Evolutionary conservation across 1,140 invertebrate species (phyloP).

Genomic region (Calliopsis andreniformis): DNA sequence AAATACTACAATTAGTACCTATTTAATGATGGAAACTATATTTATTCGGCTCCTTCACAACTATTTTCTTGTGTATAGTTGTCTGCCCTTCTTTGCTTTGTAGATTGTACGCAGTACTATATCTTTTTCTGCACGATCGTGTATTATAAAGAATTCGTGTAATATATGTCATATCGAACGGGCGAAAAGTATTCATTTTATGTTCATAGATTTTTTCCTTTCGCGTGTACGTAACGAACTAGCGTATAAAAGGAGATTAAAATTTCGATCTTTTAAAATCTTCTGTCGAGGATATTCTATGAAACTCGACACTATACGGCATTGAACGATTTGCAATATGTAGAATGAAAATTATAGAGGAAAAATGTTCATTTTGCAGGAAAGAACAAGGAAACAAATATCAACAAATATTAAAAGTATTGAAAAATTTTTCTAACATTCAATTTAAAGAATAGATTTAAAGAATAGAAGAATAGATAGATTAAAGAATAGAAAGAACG

Average conservation of each 20-base stretch:
- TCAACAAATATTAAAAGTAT: too few species aligned
- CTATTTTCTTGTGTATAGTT: constrained; percentile 34
- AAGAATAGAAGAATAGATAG: too few species aligned
- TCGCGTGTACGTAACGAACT: not conserved
- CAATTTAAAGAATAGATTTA: too few species aligned
- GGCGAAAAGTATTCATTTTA: not conserved
- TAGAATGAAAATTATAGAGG: not conserved
- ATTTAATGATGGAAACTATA: not conserved
- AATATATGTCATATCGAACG: constrained; percentile 23
- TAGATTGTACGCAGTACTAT: constrained; percentile 43
- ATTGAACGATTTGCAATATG: not conserved
- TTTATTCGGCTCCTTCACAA: constrained; percentile 40
- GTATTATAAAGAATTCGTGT: constrained; percentile 40
- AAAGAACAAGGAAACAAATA: not conserved
- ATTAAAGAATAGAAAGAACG: too few species aligned
- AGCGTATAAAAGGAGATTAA: not conserved
- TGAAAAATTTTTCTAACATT: not conserved
- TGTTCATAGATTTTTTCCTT: constrained; percentile 3
- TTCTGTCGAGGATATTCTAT: not conserved
- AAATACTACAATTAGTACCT: too few species aligned
- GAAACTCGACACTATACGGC: not conserved
- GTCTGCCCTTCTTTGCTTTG: constrained; percentile 34
- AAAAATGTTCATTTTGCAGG: too few species aligned
- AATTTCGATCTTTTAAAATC: not conserved
- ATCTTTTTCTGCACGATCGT: constrained; percentile 33